Conservation (phyloP, 2,888 invertebrate species). For the Bibio marci region DNA sequence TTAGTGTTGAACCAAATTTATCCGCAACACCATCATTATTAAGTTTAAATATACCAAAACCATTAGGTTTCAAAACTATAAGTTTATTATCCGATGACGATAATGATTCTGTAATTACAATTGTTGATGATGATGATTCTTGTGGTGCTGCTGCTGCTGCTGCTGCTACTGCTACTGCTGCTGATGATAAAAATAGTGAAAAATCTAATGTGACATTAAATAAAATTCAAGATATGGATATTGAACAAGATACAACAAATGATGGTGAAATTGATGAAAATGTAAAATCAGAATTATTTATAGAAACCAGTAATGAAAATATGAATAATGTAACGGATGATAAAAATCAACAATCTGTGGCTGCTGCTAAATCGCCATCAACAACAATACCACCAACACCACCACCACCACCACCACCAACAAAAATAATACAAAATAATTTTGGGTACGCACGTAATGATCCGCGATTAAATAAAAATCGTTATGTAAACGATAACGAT, state of each 20-base stretch:
- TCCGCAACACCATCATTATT: slow-evolving; percentile 9
- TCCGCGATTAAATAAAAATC: too few relatives aligned
- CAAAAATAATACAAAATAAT: too few relatives aligned
- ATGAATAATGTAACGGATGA: too few relatives aligned
- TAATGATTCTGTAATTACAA: neutral
- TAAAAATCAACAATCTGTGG: too few relatives aligned
- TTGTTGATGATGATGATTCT: neutral
- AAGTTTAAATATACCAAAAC: neutral
- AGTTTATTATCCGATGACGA: neutral
- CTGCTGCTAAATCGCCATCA: too few relatives aligned
- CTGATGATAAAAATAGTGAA: neutral
- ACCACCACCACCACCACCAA: too few relatives aligned
- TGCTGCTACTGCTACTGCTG: neutral
- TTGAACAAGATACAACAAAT: neutral
- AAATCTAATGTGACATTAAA: too few relatives aligned
- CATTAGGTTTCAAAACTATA: too few relatives aligned
- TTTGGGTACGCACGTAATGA: too few relatives aligned
- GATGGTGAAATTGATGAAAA: neutral
- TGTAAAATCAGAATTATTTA: too few relatives aligned
- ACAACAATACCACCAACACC: too few relatives aligned
- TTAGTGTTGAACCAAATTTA: slow-evolving; percentile 15
- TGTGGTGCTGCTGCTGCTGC: neutral
- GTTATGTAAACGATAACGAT: neutral
- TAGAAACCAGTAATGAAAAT: too few relatives aligned
- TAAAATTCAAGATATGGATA: neutral